A percentile compares a stretch with the other conserved stretches of the same genome.
These are phyloP conservation scores for Lytechinus variegatus DNA, from an alignment of 35 echinoderm and acorn worm genomes.

Conservation along the genomic window DNA sequence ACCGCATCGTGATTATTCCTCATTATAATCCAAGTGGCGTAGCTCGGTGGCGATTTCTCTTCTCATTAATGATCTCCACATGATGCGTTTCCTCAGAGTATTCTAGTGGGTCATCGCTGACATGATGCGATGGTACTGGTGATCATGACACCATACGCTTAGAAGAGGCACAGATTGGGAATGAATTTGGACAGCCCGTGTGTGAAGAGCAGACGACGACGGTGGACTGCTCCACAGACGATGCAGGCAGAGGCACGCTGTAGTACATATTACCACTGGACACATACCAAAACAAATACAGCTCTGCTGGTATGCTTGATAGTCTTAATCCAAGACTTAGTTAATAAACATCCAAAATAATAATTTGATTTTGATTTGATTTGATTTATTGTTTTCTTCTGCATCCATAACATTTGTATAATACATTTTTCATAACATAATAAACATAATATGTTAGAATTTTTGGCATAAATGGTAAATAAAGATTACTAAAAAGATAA, in stretches of 20 bases:
- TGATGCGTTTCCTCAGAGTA: neutral
- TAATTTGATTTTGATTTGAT: no score
- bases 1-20: neutral
- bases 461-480: no score
- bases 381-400: no score
- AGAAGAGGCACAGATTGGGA: neutral
- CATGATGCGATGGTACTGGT: neutral
- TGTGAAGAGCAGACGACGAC: neutral
- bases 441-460: no score
- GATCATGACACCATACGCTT: conserved; percentile 10
- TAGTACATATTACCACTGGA: neutral
- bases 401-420: no score
- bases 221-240: neutral
- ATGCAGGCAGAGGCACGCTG: neutral
- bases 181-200: neutral
- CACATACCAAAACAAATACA: conserved; percentile 33
- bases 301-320: conserved; percentile 26
- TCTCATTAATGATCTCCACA: neutral
- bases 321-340: neutral
- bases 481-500: no score
- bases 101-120: neutral
- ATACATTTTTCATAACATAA: no score
- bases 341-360: neutral
- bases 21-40: neutral
- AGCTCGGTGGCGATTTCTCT: neutral